Percentiles rank a stretch among this genome's conserved stretches.
Conservation (phyloP, 2,888 invertebrate species). For the Incurvaria masculella region DNA sequence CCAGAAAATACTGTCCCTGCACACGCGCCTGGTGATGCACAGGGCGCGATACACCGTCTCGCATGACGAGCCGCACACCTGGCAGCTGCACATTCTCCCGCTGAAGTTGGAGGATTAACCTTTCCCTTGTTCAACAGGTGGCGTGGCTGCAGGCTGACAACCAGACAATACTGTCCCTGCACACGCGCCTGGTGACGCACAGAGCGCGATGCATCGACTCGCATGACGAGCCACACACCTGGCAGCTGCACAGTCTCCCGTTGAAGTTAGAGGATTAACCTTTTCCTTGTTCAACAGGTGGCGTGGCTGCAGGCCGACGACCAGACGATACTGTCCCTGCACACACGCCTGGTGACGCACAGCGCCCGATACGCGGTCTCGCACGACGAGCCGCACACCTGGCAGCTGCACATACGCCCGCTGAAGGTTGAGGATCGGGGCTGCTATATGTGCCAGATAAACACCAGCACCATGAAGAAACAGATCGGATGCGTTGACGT, state of each 20-base stretch:
- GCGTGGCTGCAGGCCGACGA: conserved; percentile 76
- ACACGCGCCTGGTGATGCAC: conserved; percentile 71
- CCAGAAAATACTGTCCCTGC: conserved; percentile 70
- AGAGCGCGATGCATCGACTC: conserved; percentile 68
- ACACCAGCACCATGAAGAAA: conserved; percentile 73
- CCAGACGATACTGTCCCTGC: conserved; percentile 71
- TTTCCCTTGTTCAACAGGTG: conserved; percentile 46
- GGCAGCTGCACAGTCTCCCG: conserved; percentile 71
- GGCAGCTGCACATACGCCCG: conserved; percentile 71
- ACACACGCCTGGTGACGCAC: conserved; percentile 71
- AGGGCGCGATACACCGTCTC: conserved; percentile 68
- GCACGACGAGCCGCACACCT: conserved; percentile 66
- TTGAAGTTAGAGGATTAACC: conserved; percentile 36
- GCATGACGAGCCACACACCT: conserved; percentile 66
- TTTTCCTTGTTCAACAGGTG: conserved; percentile 46
- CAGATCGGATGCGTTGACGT: conserved; percentile 76
- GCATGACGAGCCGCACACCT: conserved; percentile 66
- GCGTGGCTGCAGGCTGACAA: conserved; percentile 70
- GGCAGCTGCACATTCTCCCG: conserved; percentile 71
- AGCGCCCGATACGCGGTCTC: conserved; percentile 68
- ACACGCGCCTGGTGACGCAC: conserved; percentile 64
- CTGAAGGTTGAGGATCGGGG: conserved; percentile 71
- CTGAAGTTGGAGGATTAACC: conserved; percentile 52
- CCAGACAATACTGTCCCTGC: too few species aligned
- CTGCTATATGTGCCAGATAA: conserved; percentile 80